Evolutionary conservation across 1,140 invertebrate genomes (phyloP).

Genomic region (Drusus annulatus): DNA sequence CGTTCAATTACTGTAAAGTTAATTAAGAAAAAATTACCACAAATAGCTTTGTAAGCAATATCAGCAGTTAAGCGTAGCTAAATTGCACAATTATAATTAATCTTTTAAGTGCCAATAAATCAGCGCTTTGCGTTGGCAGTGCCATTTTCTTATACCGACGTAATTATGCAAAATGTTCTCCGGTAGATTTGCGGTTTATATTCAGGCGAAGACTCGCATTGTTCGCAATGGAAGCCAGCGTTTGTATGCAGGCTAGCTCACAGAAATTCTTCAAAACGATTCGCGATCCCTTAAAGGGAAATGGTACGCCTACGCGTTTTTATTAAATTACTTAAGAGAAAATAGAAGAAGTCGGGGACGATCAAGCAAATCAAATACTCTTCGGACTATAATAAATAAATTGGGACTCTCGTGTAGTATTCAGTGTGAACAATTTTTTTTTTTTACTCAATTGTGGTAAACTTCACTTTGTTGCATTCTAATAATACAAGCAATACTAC

Average conservation of each 20-base stretch:
- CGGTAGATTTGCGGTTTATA: constrained; percentile 9
- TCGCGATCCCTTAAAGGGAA: not conserved
- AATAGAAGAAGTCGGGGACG: not conserved
- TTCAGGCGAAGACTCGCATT: constrained; percentile 4
- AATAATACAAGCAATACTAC: no score
- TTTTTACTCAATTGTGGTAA: no score
- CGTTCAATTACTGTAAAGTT: not conserved
- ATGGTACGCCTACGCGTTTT: no score
- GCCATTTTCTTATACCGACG: constrained; percentile 16
- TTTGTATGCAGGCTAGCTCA: not conserved
- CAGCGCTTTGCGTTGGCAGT: not conserved
- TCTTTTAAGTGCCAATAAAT: constrained; percentile 10
- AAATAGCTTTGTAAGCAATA: constrained; percentile 14
- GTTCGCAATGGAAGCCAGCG: not conserved
- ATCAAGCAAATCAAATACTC: no score
- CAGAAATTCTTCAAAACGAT: not conserved
- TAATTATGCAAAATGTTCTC: constrained; percentile 14
- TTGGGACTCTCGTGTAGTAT: no score
- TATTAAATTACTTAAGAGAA: no score
- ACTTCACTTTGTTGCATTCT: no score
- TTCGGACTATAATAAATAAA: no score
- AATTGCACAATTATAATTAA: constrained; percentile 33
- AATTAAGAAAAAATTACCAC: constrained; percentile 14
- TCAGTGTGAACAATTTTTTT: no score
- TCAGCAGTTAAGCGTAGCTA: not conserved